A percentile compares a stretch with the other conserved stretches of the same genome.
phyloP scores from a whole-genome alignment of 2,888 invertebrate species.

The Cenopis cana region DNA sequence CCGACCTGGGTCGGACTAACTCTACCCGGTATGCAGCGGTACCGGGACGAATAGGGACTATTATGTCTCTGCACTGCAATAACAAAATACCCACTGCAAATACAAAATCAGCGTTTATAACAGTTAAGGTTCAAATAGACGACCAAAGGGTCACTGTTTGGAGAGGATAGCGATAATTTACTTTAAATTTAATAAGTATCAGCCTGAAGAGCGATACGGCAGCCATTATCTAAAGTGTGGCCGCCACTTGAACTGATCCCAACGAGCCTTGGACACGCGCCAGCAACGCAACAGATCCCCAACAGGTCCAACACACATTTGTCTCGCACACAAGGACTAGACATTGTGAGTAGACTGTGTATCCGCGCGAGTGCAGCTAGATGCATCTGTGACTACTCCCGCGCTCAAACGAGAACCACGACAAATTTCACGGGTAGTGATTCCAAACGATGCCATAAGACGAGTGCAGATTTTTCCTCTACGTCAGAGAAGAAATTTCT shows the following conservation, averaged over 20 bases:
- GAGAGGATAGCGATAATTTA: conserved; percentile 9
- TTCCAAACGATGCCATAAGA: conserved; percentile 66
- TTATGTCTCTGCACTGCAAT: no score
- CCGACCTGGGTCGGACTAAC: no score
- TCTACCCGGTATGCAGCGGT: no score
- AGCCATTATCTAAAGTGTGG: conserved; percentile 67
- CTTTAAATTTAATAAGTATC: conserved; percentile 36
- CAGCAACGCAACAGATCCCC: conserved; percentile 75
- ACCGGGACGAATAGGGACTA: no score
- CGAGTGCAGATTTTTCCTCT: conserved; percentile 70
- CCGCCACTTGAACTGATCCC: conserved; percentile 63
- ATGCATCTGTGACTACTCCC: conserved; percentile 52
- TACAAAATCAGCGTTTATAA: not conserved
- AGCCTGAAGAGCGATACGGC: conserved; percentile 20
- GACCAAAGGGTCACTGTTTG: conserved; percentile 3
- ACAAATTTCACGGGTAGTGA: conserved; percentile 80
- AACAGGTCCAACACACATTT: conserved; percentile 63
- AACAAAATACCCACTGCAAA: no score
- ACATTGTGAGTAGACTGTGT: not conserved
- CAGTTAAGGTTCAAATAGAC: not conserved
- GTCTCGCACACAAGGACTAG: conserved; percentile 44
- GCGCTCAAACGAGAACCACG: conserved; percentile 61
- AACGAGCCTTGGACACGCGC: conserved; percentile 69
- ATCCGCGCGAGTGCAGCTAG: conserved; percentile 55
- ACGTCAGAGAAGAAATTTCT: conserved; percentile 67